Evolutionary conservation across 2,888 invertebrate genomes (phyloP), one percentile per base, ranked within the genome.

Genomic region (Tinea trinotella): DNA sequence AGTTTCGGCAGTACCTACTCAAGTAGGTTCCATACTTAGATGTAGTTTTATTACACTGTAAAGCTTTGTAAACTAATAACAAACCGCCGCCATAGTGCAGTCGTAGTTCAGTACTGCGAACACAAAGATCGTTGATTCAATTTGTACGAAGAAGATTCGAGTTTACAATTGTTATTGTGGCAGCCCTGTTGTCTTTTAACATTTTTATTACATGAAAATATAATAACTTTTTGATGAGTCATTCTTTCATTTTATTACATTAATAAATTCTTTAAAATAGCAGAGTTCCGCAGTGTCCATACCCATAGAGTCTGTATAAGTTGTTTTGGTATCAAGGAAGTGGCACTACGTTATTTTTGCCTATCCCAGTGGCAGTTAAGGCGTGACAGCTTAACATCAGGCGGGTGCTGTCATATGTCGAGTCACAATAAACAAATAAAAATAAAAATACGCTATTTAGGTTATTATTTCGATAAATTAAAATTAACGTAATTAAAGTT

Each of bases 1-100:
- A 30, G 30, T 30, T 30, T 30, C n/a, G 30, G 30, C 30, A n/a
- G n/a, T n/a, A 30, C 30, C 7, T 30, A 30, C n/a, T 10, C 30
- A 30, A n/a, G 9, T 30, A 4, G 7, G 3, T 7, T 30, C 30
- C 30, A 40, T 40, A 40, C 40, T 40, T 40, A 15, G 40, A 40
- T 40, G 13, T 15, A 40, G 40, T 40, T 40, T 40, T 40, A 40
- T 40, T 40, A 40, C 40, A 15, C 40, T 15, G 40, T 12, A 40
- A 40, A 40, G 40, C 40, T 40, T 40, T 40, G 40, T 40, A 40
- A 40, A 40, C 13, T 40, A 40, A 40, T 40, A 40, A 40, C 15
- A 40, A 40, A 40, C 40, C 40, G n/a, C 30, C 22, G 22, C 22
- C 30, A 10, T 30, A 30, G 30, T 30, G 30, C 30, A 30, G 30